Evolutionary conservation across 2,888 invertebrate species (phyloP).

Genomic region (Thymelicus lineola): DNA sequence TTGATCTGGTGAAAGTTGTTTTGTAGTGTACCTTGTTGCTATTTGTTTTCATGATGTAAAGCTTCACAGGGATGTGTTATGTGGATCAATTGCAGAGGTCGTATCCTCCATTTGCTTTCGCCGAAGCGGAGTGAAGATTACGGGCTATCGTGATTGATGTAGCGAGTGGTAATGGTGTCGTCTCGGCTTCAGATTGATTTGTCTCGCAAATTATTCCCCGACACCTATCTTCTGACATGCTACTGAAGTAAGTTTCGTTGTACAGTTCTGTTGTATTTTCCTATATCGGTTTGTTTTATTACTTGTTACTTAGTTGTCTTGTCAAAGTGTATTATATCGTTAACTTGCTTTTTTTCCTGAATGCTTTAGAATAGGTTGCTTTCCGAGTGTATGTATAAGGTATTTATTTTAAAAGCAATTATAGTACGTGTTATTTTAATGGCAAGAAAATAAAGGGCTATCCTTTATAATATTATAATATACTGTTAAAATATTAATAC

Average conservation of each 20-base stretch:
- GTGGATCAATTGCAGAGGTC: conserved; percentile 39
- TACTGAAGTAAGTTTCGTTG: not conserved
- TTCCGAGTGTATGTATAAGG: too few relatives aligned
- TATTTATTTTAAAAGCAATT: too few relatives aligned
- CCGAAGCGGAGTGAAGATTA: conserved; percentile 44
- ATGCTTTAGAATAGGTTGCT: too few relatives aligned
- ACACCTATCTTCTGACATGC: conserved; percentile 11
- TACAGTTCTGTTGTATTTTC: too few relatives aligned
- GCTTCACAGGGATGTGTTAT: conserved; percentile 5
- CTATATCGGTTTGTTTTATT: too few relatives aligned
- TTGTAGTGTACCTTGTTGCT: conserved; percentile 1
- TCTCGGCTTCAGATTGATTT: conserved; percentile 50
- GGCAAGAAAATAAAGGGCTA: too few relatives aligned
- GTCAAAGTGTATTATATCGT: too few relatives aligned
- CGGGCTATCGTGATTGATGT: conserved; percentile 36
- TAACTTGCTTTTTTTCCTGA: too few relatives aligned
- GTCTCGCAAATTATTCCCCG: conserved; percentile 47
- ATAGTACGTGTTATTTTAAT: too few relatives aligned
- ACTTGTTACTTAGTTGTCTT: too few relatives aligned
- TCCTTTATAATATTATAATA: too few relatives aligned
- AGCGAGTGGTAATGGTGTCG: conserved; percentile 47
- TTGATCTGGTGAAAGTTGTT: conserved; percentile 24
- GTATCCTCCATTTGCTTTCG: conserved; percentile 45
- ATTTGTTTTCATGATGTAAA: conserved; percentile 16
- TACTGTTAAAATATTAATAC: too few relatives aligned